Base-by-base conservation (phyloP, 2,888 invertebrate species). In the Ligdia adustata region DNA sequence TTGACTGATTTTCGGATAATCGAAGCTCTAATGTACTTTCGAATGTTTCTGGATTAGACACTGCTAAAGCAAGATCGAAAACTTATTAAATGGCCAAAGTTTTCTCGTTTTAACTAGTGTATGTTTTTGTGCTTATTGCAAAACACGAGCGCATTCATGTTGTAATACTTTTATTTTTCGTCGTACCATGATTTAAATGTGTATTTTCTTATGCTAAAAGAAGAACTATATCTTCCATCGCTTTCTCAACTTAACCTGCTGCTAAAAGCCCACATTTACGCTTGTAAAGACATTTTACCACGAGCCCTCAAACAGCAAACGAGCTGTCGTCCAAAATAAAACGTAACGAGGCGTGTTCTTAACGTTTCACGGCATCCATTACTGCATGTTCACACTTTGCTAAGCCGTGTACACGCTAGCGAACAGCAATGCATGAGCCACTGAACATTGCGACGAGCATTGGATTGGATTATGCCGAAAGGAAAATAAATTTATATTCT, bases 281-380 rank as follows among this genome's bases (percentile, higher is more conserved):
- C 33, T 15, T 49, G 38, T 49, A 39, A 42, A 42, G 42, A 42
- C 42, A 48, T 48, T n/a, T 48, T 34, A 7, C 27, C 32, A 15
- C 35, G 14, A 18, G 32, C 18, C 9, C 11, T 7, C 24, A 14
- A 38, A 41, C 37, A 33, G 40, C 39, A 39, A 42, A 51, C 48
- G 38, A 43, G 27, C 32, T 33, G 48, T 52, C 28, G 37, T 44
- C 52, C 26, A 31, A 45, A 52, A 46, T 55, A 52, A 55, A 55
- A 55, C 28, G 9, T 24, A 42, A 35, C 29, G 49, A 49, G 32
- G 38, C 48, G 42, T 43, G 42, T 27, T 34, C 24, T 9, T 49
- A 35, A 31, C 31, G 32, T 46, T 49, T 39, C 41, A 13, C 31
- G 20, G 43, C 31, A 37, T 33, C 50, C 29, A 32, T 47, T 47